Evolutionary conservation across 2,113 vertebrate species (phyloP).

Genomic region (Zapornia atra): DNA sequence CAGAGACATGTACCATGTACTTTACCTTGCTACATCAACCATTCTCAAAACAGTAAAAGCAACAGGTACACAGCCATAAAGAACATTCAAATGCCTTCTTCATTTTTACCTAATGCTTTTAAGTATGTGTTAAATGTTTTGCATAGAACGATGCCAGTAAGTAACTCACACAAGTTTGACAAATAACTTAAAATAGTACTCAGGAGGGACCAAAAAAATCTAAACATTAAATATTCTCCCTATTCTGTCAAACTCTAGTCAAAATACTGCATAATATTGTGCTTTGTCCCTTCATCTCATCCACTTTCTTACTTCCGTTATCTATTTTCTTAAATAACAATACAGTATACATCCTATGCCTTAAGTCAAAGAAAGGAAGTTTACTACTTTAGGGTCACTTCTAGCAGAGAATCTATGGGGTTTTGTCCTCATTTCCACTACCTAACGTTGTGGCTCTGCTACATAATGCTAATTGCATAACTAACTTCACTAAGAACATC

Average conservation of each 20-base stretch:
- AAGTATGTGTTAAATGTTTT: not conserved
- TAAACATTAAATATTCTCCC: not conserved
- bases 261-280: not conserved
- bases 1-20: accelerated
- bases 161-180: not conserved
- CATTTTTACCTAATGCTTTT: not conserved
- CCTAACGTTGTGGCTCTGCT: not conserved
- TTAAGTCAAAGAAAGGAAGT: not conserved
- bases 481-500: not conserved
- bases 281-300: not conserved
- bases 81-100: not conserved
- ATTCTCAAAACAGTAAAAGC: not conserved
- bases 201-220: not conserved
- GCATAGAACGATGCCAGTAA: not conserved
- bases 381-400: not conserved
- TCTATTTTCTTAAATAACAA: not conserved
- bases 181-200: not conserved
- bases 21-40: not conserved
- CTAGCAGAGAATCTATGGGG: not conserved
- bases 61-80: not conserved
- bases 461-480: not conserved
- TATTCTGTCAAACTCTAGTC: not conserved
- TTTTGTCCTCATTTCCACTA: not conserved
- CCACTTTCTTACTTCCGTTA: not conserved
- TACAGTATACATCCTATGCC: not conserved